These are phyloP conservation scores for Drosophila parabipectinata DNA, from an alignment of 1,140 invertebrate genomes.

Conservation along the genomic window DNA sequence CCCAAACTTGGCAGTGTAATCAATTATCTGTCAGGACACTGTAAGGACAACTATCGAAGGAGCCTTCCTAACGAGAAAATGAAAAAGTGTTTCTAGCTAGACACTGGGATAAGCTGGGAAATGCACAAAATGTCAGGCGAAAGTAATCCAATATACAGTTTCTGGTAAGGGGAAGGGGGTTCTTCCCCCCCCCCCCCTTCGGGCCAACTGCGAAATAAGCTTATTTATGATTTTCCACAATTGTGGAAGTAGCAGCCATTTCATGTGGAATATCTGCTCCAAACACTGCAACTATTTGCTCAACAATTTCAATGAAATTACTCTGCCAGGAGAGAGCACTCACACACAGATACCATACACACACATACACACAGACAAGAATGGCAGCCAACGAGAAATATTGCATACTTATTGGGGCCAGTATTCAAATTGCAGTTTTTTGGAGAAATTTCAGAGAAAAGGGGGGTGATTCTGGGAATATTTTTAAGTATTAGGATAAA, in stretches of 20 bases:
- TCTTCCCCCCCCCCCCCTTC: too few species aligned
- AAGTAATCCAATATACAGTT: constrained; percentile 46
- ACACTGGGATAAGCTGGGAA: constrained; percentile 14
- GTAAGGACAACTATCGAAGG: constrained; percentile 36
- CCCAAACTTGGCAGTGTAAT: constrained; percentile 39
- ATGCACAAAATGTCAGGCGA: constrained; percentile 39
- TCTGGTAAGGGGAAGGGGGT: constrained; percentile 3
- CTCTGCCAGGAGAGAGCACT: constrained; percentile 32
- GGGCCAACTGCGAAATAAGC: constrained; percentile 8
- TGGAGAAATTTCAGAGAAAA: neutral
- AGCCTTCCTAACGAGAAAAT: constrained; percentile 32
- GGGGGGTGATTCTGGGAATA: neutral
- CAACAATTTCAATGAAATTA: constrained; percentile 59
- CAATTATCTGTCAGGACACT: constrained; percentile 53
- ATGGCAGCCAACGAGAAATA: constrained; percentile 17
- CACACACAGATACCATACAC: neutral
- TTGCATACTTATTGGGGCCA: constrained; percentile 60
- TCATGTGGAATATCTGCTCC: constrained; percentile 50
- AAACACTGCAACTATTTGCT: constrained; percentile 38
- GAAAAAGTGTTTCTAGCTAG: constrained; percentile 31
- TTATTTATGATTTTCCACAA: constrained; percentile 46
- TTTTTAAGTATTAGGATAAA: neutral
- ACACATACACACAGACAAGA: neutral
- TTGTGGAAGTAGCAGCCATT: constrained; percentile 18
- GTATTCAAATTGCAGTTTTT: constrained; percentile 70